Evolutionary conservation across 2,113 vertebrate species (phyloP).

Genomic region (Brachyistius frenatus): DNA sequence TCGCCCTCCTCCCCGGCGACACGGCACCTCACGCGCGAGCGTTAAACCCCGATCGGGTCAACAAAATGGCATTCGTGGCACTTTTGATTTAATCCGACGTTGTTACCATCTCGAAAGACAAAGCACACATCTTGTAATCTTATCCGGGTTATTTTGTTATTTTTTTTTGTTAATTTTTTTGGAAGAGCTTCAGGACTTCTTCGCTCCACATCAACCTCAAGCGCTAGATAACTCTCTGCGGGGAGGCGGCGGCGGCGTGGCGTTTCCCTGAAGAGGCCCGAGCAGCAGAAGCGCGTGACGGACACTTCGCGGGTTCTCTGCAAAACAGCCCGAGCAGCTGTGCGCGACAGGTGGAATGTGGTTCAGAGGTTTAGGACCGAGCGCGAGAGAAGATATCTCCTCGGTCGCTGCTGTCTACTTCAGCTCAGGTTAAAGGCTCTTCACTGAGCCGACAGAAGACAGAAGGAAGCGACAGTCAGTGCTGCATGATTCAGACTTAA

Average conservation of each 20-base stretch:
- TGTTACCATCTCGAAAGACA: no score
- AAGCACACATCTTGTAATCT: no score
- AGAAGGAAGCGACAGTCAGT: conserved; percentile 62
- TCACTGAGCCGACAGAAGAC: conserved; percentile 13
- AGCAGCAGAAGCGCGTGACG: conserved; percentile 49
- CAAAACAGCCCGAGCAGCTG: conserved; percentile 64
- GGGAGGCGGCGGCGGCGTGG: not conserved
- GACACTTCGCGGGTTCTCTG: not conserved
- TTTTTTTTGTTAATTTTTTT: no score
- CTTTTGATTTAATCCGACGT: no score
- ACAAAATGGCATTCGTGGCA: no score
- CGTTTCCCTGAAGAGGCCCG: not conserved
- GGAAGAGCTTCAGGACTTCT: no score
- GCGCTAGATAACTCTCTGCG: no score
- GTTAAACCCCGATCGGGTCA: no score
- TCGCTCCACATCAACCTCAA: no score
- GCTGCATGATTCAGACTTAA: not conserved
- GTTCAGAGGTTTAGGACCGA: not conserved
- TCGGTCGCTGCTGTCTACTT: conserved; percentile 46
- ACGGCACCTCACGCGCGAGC: no score
- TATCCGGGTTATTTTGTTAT: no score
- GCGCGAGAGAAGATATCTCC: conserved; percentile 9
- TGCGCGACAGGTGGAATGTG: conserved; percentile 36
- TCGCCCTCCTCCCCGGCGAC: no score
- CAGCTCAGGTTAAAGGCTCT: conserved; percentile 59